phyloP scores from a whole-genome alignment of 2,797 vertebrate genomes.

The Catostomus latipinnis region DNA sequence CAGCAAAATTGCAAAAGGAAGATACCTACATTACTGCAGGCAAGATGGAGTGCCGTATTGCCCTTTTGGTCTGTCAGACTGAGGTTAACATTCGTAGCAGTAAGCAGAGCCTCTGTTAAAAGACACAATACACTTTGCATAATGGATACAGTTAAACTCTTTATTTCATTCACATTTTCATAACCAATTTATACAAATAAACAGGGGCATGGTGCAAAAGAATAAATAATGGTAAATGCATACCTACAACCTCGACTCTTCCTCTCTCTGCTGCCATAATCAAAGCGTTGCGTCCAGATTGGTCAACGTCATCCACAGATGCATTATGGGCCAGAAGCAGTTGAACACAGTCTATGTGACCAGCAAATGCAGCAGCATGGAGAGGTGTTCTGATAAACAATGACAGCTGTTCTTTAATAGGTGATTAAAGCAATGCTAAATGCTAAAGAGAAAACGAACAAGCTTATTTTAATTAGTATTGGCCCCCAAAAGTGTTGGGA shows the following conservation, averaged over 20 bases:
- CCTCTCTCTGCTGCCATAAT: slow-evolving; percentile 92
- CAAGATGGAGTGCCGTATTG: slow-evolving; percentile 91
- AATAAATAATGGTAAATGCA: not conserved
- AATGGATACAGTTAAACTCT: no score
- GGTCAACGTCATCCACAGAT: slow-evolving; percentile 81
- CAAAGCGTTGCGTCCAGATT: slow-evolving; percentile 83
- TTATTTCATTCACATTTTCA: not conserved
- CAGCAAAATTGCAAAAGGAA: not conserved
- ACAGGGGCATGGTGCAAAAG: not conserved
- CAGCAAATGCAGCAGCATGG: slow-evolving; percentile 90
- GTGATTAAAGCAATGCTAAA: not conserved
- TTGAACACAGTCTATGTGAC: slow-evolving; percentile 89
- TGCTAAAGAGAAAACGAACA: not conserved
- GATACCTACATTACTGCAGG: slow-evolving; percentile 84
- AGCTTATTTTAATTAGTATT: not conserved
- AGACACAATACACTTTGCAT: not conserved
- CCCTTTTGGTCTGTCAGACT: slow-evolving; percentile 85
- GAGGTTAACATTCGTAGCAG: slow-evolving; percentile 79
- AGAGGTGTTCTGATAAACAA: slow-evolving; percentile 84
- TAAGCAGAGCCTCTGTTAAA: slow-evolving; percentile 87
- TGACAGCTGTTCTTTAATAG: not conserved
- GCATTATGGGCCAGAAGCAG: slow-evolving; percentile 89
- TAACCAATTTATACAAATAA: slow-evolving; percentile 1
- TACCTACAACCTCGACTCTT: slow-evolving; percentile 83
- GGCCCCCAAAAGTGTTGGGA: no score